phyloP scores from a whole-genome alignment of 2,888 invertebrate species.

The Scelioninae gen. 1 region DNA sequence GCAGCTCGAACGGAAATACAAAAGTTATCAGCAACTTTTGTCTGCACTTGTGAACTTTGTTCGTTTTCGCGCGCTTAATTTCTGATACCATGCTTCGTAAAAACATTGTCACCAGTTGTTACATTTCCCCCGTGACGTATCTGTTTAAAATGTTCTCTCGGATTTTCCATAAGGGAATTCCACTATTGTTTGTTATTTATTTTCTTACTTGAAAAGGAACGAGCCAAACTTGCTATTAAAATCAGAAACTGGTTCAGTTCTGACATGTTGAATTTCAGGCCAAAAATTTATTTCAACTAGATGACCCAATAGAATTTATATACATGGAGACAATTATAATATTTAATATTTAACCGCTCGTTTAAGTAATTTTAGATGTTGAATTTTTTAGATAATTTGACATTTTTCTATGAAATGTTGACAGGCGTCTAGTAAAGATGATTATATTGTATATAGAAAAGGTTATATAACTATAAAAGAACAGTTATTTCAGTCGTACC shows the following conservation, averaged over 20 bases:
- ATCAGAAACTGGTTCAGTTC: constrained; percentile 9
- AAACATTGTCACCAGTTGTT: constrained; percentile 15
- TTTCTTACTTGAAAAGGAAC: too few relatives aligned
- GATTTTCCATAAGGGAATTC: not conserved
- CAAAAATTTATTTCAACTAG: too few relatives aligned
- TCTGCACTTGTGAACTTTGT: not conserved
- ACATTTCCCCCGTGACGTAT: not conserved
- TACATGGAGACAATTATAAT: too few relatives aligned
- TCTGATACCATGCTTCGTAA: not conserved
- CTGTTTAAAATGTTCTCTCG: not conserved
- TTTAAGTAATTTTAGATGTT: too few relatives aligned
- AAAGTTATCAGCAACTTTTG: constrained; percentile 34
- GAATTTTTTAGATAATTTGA: too few relatives aligned
- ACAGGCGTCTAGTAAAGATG: too few relatives aligned
- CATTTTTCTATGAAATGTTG: too few relatives aligned
- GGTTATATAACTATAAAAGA: too few relatives aligned
- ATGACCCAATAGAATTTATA: too few relatives aligned
- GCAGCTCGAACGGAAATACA: constrained; percentile 21
- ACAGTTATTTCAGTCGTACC: too few relatives aligned
- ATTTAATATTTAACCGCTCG: too few relatives aligned
- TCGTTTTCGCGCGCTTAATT: constrained; percentile 18
- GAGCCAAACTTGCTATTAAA: not conserved
- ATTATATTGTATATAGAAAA: too few relatives aligned
- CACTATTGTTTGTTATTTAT: not conserved
- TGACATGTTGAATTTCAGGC: constrained; percentile 28